Evolutionary conservation across 1,140 invertebrate genomes (phyloP).

Genomic region (Lucilia cuprina): DNA sequence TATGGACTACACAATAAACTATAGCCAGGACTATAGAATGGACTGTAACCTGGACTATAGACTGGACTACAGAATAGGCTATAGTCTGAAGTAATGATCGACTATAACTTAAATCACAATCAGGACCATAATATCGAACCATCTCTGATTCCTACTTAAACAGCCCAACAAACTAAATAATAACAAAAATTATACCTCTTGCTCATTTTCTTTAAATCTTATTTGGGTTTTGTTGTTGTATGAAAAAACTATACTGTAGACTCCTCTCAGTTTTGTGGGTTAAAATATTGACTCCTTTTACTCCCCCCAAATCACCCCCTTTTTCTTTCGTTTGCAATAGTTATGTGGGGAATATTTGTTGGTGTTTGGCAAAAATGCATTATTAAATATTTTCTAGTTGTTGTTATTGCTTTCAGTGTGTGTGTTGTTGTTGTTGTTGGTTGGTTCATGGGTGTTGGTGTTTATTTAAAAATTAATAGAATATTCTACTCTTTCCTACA

Average conservation of each 20-base stretch:
- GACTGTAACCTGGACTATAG: no score
- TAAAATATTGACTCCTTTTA: not conserved
- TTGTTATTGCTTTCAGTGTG: not conserved
- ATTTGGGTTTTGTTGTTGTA: not conserved
- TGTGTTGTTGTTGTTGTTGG: not conserved
- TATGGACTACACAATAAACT: no score
- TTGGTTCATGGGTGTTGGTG: slow-evolving; percentile 20
- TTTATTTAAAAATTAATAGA: slow-evolving; percentile 33
- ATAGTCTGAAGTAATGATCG: no score
- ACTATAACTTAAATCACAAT: no score
- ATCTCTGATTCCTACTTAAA: no score
- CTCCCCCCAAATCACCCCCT: not conserved
- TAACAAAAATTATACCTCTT: no score
- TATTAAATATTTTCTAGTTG: slow-evolving; percentile 18
- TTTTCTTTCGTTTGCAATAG: not conserved
- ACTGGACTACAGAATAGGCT: no score
- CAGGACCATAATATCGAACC: no score
- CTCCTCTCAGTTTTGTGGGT: not conserved
- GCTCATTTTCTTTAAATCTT: not conserved
- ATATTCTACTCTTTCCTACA: slow-evolving; percentile 16
- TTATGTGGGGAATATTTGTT: not conserved
- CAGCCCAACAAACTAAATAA: no score
- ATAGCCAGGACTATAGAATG: no score
- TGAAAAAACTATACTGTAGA: not conserved
- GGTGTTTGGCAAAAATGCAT: slow-evolving; percentile 30